Evolutionary conservation across 2,888 invertebrate genomes (phyloP).

Genomic region (Chironomus tentans): DNA sequence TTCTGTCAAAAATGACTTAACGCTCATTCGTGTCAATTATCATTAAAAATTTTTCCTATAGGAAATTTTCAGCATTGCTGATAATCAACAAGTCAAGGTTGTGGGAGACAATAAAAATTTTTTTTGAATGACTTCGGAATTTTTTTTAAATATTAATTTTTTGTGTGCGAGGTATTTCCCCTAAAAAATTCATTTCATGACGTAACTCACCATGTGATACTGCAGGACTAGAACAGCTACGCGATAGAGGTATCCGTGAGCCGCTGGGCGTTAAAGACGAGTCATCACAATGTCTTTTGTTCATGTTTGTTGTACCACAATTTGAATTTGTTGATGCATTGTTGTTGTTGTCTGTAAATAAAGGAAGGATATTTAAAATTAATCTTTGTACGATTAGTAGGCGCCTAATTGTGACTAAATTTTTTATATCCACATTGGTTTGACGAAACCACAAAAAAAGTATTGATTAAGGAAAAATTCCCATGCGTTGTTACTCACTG

Average conservation of each 20-base stretch:
- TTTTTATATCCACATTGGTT: no score
- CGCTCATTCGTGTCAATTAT: no score
- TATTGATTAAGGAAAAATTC: no score
- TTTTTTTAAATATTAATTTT: not conserved
- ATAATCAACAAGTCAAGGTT: not conserved
- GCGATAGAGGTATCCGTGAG: constrained; percentile 40
- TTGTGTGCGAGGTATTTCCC: not conserved
- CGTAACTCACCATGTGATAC: constrained; percentile 39
- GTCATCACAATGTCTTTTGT: constrained; percentile 50
- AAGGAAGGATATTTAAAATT: not conserved
- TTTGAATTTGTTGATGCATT: constrained; percentile 13
- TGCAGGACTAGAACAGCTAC: constrained; percentile 48
- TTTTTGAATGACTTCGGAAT: not conserved
- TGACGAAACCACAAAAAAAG: no score
- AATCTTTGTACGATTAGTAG: not conserved
- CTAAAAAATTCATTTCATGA: not conserved
- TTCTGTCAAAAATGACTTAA: no score
- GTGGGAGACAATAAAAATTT: not conserved
- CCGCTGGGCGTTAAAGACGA: constrained; percentile 46
- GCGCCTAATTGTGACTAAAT: not conserved
- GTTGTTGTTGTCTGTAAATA: constrained; percentile 1
- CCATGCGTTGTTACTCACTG: not conserved
- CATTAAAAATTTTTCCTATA: no score
- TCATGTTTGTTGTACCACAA: constrained; percentile 15
- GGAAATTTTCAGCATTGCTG: no score